These are phyloP conservation scores for Oophaga pumilio DNA, from an alignment of 2,113 vertebrate species.

Conservation along the genomic window DNA sequence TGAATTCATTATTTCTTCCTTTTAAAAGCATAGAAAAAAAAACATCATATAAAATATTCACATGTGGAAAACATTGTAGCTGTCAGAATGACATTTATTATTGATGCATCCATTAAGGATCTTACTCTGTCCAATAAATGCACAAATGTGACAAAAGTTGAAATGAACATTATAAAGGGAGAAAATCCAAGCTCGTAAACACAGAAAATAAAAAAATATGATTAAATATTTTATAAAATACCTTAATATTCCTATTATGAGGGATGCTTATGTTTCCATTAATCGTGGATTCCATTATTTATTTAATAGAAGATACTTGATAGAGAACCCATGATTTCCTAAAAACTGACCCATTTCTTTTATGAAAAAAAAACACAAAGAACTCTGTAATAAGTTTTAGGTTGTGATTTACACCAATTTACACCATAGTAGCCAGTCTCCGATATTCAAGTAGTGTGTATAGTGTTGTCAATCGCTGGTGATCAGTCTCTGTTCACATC, in stretches of 20 bases:
- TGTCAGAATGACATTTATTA: slow-evolving; percentile 56
- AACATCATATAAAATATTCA: slow-evolving; percentile 59
- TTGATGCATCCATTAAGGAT: slow-evolving; percentile 58
- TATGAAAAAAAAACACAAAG: neutral
- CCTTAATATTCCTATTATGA: neutral
- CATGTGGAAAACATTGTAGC: slow-evolving; percentile 58
- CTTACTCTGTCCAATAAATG: slow-evolving; percentile 49
- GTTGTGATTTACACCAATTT: neutral
- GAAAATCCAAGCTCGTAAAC: neutral
- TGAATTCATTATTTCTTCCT: slow-evolving; percentile 56
- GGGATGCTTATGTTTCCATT: neutral
- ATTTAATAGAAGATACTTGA: neutral
- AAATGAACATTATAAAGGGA: slow-evolving; percentile 15
- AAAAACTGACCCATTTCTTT: neutral
- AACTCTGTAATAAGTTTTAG: neutral
- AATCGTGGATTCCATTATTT: neutral
- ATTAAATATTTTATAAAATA: neutral
- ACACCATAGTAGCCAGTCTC: no score
- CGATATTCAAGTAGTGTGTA: no score
- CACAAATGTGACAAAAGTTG: slow-evolving; percentile 50
- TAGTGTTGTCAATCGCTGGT: no score
- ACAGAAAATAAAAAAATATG: neutral
- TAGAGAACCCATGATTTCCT: neutral
- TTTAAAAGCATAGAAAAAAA: slow-evolving; percentile 53
- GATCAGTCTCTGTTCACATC: no score